These are phyloP conservation scores for Willowsia nigromaculata DNA, from an alignment of 2,888 invertebrate genomes.

Conservation along the genomic window DNA sequence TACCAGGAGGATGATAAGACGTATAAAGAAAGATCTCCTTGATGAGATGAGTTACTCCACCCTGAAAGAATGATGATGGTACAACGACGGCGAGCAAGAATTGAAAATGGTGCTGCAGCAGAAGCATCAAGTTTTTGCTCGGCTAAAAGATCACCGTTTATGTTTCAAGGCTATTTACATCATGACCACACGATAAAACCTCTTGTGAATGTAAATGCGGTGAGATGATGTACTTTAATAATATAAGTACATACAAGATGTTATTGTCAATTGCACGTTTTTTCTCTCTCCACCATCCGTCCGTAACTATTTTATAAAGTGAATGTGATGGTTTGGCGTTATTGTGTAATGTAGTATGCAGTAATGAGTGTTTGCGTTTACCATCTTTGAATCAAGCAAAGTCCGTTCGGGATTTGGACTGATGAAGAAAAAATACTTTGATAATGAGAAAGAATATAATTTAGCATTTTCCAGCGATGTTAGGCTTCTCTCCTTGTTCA, in stretches of 20 bases:
- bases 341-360: constrained; percentile 46
- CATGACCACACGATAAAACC: constrained; percentile 44
- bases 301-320: constrained; percentile 2
- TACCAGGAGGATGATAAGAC: not conserved
- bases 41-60: constrained; percentile 67
- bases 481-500: constrained; percentile 30
- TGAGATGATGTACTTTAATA: constrained; percentile 28
- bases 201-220: constrained; percentile 55
- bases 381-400: constrained; percentile 5
- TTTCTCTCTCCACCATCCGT: not conserved
- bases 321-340: not conserved
- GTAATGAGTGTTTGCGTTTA: constrained; percentile 55
- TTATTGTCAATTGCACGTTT: constrained; percentile 54
- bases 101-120: constrained; percentile 41
- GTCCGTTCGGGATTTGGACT: constrained; percentile 46
- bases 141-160: constrained; percentile 27
- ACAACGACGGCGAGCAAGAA: constrained; percentile 7
- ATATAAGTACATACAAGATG: constrained; percentile 37
- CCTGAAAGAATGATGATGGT: constrained; percentile 53
- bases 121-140: constrained; percentile 1
- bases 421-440: constrained; percentile 64
- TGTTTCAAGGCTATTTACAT: constrained; percentile 56
- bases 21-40: constrained; percentile 7
- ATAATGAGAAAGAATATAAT: constrained; percentile 60
- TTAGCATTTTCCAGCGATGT: constrained; percentile 8